Percentiles rank a stretch among this genome's conserved stretches.
Evolutionary conservation across 2,888 invertebrate genomes (phyloP).

Genomic region (Spicauda simplicius): DNA sequence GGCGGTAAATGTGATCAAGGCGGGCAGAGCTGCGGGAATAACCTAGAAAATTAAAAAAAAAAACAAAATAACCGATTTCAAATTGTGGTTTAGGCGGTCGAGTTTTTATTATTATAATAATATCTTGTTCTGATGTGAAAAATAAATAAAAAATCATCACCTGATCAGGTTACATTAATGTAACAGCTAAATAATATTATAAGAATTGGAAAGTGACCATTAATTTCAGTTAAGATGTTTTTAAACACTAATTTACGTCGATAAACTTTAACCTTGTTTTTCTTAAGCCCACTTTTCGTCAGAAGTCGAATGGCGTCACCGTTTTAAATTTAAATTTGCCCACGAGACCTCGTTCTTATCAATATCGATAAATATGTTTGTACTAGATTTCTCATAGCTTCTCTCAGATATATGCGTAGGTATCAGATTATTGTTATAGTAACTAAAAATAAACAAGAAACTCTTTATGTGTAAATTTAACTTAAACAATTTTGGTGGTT

Average conservation of each 20-base stretch:
- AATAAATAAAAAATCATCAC: no score
- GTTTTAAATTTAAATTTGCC: slow-evolving; percentile 11
- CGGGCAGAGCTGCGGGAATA: no score
- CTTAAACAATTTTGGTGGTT: no score
- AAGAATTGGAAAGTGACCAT: neutral
- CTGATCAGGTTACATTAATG: no score
- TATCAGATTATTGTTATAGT: neutral
- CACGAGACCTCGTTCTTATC: neutral
- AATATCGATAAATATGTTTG: neutral
- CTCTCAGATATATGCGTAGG: neutral
- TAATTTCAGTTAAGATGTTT: slow-evolving; percentile 11
- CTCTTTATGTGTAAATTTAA: no score
- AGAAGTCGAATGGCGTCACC: slow-evolving; percentile 34
- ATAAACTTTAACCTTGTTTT: slow-evolving; percentile 46
- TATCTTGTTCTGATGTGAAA: no score
- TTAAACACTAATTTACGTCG: slow-evolving; percentile 26
- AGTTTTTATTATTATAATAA: no score
- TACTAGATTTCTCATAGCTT: neutral
- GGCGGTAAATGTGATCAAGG: no score
- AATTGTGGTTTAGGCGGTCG: no score
- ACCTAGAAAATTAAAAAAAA: no score
- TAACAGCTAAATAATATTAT: neutral
- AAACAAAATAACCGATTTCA: no score
- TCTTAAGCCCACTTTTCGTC: slow-evolving; percentile 28
- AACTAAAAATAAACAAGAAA: no score